A percentile compares a stretch with the other conserved stretches of the same genome.
Evolutionary conservation across 30 jellyfish, hydroid and myxozoan genomes (phyloP).

Genomic region (Nemopilema nomurai): DNA sequence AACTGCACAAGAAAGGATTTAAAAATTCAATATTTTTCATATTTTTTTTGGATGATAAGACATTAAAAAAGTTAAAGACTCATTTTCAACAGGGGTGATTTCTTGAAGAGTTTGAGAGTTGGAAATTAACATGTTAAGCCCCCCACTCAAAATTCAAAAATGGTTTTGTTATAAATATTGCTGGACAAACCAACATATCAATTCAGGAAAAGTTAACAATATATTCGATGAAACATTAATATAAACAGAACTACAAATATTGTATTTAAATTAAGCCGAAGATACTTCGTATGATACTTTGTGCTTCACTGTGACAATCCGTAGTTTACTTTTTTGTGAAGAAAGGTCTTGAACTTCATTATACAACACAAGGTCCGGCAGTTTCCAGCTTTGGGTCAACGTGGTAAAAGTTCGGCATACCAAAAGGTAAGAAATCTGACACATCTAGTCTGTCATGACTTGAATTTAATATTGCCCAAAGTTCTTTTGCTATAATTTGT

Average conservation of each 20-base stretch:
- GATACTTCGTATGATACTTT: background rate
- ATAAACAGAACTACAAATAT: slow-evolving; percentile 55
- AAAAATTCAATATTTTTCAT: background rate
- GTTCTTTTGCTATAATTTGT: slow-evolving; percentile 81
- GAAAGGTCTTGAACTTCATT: background rate
- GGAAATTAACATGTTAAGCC: background rate
- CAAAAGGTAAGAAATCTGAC: slow-evolving; percentile 78
- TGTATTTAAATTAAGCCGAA: background rate
- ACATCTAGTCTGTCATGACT: slow-evolving; percentile 68
- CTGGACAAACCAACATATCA: background rate
- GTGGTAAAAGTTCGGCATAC: slow-evolving; percentile 54
- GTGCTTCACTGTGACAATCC: background rate
- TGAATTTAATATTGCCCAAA: slow-evolving; percentile 70
- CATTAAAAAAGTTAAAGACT: background rate
- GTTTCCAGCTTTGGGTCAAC: slow-evolving; percentile 86
- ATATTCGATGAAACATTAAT: slow-evolving; percentile 11
- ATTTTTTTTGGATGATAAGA: background rate
- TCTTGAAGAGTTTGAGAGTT: too few species aligned
- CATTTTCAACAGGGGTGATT: too few species aligned
- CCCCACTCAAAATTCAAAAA: background rate
- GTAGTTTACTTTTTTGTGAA: background rate
- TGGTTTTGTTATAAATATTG: background rate
- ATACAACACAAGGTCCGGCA: slow-evolving; percentile 88
- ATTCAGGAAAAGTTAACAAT: background rate
- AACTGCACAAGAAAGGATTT: background rate